Conservation (phyloP, 1,140 invertebrate species). For the Uloborus diversus region DNA sequence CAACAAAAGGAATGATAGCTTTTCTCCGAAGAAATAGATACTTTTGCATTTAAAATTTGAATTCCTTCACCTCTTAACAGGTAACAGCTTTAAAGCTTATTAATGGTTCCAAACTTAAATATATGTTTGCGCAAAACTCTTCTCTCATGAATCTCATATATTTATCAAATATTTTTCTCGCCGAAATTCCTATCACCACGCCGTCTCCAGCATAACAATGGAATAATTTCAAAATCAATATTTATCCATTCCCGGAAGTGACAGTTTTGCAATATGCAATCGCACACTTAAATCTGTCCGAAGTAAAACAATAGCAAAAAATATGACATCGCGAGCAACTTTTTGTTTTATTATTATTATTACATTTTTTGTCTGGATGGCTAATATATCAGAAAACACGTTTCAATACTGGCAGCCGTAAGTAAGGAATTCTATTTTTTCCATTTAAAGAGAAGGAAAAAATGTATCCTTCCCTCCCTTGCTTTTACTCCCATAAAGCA, state of each 20-base stretch:
- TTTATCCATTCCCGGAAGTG: background rate
- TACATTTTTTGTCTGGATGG: too few species aligned
- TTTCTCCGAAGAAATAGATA: too few species aligned
- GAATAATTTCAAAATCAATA: conserved; percentile 30
- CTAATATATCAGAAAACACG: conserved; percentile 50
- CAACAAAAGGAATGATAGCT: too few species aligned
- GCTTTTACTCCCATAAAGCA: conserved; percentile 42
- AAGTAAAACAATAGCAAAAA: conserved; percentile 33
- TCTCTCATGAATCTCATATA: too few species aligned
- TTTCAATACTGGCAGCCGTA: conserved; percentile 31
- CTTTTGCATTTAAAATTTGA: too few species aligned
- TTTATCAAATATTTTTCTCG: too few species aligned
- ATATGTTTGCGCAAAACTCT: too few species aligned
- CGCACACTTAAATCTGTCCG: conserved; percentile 18
- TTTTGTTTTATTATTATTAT: conserved; percentile 44
- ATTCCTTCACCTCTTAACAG: too few species aligned
- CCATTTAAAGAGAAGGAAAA: conserved; percentile 32
- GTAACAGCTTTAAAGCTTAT: too few species aligned
- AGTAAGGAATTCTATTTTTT: conserved; percentile 23
- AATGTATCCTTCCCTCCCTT: conserved; percentile 13
- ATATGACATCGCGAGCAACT: background rate
- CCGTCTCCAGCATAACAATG: conserved; percentile 16
- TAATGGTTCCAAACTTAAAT: too few species aligned
- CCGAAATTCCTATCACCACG: too few species aligned
- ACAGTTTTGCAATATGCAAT: background rate